Base-by-base conservation (phyloP, 2,797 vertebrate genomes). In the Chelmon rostratus region DNA sequence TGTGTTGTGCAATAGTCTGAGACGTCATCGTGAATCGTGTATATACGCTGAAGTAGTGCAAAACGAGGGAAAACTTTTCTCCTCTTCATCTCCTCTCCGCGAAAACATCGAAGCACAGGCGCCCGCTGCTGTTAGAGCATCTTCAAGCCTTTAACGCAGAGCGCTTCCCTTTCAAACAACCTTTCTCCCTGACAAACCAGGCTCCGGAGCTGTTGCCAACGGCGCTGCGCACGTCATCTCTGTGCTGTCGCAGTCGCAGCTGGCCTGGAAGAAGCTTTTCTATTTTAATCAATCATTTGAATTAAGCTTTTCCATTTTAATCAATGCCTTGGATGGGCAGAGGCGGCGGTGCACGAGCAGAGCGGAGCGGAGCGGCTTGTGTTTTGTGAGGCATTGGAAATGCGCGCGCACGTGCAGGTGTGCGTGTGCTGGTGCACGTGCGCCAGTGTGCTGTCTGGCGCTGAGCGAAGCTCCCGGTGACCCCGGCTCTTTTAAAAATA, bases 401-500 rank as follows among this genome's bases (percentile, higher is more conserved):
- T 52, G 50, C 58, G 56, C 44, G 73, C 57, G 68, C 63, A 12
- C 31, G 13, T 46, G 42, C 50, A 77, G 53, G 76, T 68, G 72
- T 68, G 68, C 52, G 67, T 21, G 82, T 81, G 70, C 61, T 13
- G 47, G 54, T 37, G 81, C 35, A 28, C 33, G 40, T 35, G 70
- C 7, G n/a, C 44, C 16, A 21, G 40, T 52, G 81, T 61, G 79
- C 72, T 81, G 78, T 88, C 81, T 86, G 81, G 82, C 1, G 0
- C 73, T 84, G 88, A 89, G 77, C 64, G 73, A 86, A 80, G 87
- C 80, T 79, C 75, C 82, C 10, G 9, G 81, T 89, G 86, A 90
- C 84, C 88, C 80, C 52, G 79, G 59, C 68, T 50, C 82, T 87
- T n/a, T 90, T 93, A 94, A 92, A 95, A 95, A 96, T 95, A 95